These are phyloP conservation scores for Agelastica alni DNA, from an alignment of 2,888 invertebrate genomes.

Conservation along the genomic window DNA sequence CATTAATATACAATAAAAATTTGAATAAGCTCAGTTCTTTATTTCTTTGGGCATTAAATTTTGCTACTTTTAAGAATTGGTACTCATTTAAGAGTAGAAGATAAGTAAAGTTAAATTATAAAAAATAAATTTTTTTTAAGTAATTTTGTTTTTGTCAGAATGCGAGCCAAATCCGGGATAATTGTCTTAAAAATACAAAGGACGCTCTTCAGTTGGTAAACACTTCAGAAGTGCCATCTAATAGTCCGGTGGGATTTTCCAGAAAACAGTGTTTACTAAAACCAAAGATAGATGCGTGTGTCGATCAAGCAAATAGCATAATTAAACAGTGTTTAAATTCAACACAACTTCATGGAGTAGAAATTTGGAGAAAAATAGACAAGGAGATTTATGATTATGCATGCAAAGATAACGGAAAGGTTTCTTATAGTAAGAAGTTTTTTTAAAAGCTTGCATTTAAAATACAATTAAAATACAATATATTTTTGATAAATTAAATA, in stretches of 20 bases:
- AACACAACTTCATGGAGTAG: neutral
- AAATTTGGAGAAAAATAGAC: neutral
- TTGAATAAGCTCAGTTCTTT: too few relatives aligned
- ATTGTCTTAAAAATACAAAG: neutral
- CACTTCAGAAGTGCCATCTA: neutral
- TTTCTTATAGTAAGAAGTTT: neutral
- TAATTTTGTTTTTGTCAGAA: too few relatives aligned
- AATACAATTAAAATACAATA: too few relatives aligned
- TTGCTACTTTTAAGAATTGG: too few relatives aligned
- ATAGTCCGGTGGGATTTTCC: neutral
- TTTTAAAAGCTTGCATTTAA: too few relatives aligned
- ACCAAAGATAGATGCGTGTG: neutral
- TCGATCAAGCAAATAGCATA: neutral
- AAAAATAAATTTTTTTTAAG: too few relatives aligned
- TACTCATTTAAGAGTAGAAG: too few relatives aligned
- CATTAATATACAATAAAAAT: too few relatives aligned
- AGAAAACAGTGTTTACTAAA: neutral
- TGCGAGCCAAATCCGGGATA: neutral
- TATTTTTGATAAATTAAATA: too few relatives aligned
- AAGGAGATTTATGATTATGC: neutral
- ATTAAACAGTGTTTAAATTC: neutral
- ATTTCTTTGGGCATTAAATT: too few relatives aligned
- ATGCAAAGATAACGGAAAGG: neutral
- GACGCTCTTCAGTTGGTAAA: neutral
- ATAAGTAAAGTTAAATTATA: too few relatives aligned